phyloP scores from a whole-genome alignment of 2,113 vertebrate species.

The Heloderma charlesbogerti region DNA sequence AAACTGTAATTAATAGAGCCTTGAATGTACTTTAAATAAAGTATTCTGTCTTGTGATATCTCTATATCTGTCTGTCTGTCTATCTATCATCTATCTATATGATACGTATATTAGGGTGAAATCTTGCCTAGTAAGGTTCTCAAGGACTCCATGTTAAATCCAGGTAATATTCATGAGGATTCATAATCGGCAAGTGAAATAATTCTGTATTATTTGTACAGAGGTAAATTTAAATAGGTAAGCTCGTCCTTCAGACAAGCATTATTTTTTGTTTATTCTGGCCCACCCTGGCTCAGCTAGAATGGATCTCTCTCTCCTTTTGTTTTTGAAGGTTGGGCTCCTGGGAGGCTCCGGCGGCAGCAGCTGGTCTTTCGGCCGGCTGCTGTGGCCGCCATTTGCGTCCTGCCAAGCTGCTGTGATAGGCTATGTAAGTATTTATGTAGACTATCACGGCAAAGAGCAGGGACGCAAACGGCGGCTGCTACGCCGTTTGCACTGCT shows the following conservation, averaged over 20 bases:
- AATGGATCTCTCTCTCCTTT: background rate
- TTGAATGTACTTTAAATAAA: background rate
- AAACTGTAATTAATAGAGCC: conserved; percentile 1
- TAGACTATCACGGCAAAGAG: too few species aligned
- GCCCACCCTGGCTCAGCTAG: background rate
- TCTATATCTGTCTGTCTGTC: too few species aligned
- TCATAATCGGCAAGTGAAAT: background rate
- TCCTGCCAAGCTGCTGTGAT: too few species aligned
- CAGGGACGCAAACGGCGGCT: too few species aligned
- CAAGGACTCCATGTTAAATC: background rate
- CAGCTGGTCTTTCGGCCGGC: too few species aligned
- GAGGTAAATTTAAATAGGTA: background rate
- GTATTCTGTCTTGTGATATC: background rate
- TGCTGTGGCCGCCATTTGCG: too few species aligned
- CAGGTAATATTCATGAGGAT: background rate
- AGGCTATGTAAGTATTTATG: too few species aligned
- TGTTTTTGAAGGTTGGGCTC: too few species aligned
- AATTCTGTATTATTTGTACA: background rate
- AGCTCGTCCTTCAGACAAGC: background rate
- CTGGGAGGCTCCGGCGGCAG: too few species aligned
- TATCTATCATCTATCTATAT: too few species aligned
- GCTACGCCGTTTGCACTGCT: too few species aligned
- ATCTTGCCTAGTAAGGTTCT: background rate
- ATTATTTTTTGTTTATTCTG: background rate
- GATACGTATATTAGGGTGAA: background rate